Conservation (phyloP, 2,888 invertebrate genomes). For the Tetragonula carbonaria region DNA sequence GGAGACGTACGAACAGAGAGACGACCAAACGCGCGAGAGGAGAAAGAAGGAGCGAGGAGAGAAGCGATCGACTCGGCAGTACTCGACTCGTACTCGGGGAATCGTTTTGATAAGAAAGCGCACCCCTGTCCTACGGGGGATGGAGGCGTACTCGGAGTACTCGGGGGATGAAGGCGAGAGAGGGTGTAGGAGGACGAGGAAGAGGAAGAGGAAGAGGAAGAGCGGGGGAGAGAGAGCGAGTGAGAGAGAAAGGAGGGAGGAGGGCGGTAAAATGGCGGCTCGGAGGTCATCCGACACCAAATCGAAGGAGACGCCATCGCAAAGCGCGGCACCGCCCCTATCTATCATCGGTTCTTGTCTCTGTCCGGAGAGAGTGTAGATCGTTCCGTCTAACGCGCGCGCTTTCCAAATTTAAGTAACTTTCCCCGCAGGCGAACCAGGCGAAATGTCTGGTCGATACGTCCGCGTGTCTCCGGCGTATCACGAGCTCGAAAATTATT, state of each 20-base stretch:
- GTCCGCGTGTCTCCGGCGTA: background rate
- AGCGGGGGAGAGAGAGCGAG: slow-evolving; percentile 16
- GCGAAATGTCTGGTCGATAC: background rate
- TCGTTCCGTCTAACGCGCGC: slow-evolving; percentile 37
- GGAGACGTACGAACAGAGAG: background rate
- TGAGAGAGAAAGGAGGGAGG: slow-evolving; percentile 44
- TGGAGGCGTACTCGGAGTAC: background rate
- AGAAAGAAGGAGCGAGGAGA: background rate
- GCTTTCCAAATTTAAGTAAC: slow-evolving; percentile 43
- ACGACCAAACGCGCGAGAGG: background rate
- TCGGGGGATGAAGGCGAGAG: slow-evolving; percentile 33
- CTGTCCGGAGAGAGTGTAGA: slow-evolving; percentile 47
- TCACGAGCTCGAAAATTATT: background rate
- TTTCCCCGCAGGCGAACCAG: background rate
- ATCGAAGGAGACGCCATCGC: slow-evolving; percentile 84
- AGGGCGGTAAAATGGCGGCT: slow-evolving; percentile 82
- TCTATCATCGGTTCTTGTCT: slow-evolving; percentile 75
- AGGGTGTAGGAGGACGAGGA: slow-evolving; percentile 15
- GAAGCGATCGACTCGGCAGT: slow-evolving; percentile 42
- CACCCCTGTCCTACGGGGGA: slow-evolving; percentile 60
- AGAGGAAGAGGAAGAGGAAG: slow-evolving; percentile 47
- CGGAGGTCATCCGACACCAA: slow-evolving; percentile 82
- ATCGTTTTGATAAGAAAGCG: slow-evolving; percentile 75
- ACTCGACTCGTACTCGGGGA: slow-evolving; percentile 52
- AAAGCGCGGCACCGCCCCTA: slow-evolving; percentile 81